Evolutionary conservation across 2,888 invertebrate genomes (phyloP).

Genomic region (Eristalinus aeneus): DNA sequence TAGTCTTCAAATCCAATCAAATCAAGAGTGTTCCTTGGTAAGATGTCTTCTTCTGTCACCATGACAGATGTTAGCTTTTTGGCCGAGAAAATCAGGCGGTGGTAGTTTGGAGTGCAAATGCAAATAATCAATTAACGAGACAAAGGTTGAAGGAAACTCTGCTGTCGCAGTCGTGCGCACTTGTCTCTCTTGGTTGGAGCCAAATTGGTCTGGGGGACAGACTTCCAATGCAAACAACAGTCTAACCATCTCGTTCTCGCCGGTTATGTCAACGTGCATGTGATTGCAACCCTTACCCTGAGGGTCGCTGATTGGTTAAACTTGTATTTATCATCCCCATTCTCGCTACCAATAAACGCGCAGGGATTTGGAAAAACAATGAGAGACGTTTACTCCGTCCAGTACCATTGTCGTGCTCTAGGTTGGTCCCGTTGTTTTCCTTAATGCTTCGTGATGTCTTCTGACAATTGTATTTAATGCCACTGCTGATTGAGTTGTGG

Average conservation of each 20-base stretch:
- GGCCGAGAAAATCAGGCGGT: background rate
- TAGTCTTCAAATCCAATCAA: background rate
- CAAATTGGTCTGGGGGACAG: background rate
- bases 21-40: constrained; percentile 23
- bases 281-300: background rate
- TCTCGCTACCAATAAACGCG: background rate
- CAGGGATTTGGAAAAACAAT: background rate
- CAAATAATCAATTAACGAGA: constrained; percentile 48
- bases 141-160: background rate
- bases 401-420: background rate
- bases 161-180: constrained; percentile 36
- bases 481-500: background rate
- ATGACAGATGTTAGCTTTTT: background rate
- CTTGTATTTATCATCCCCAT: background rate
- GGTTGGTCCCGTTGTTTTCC: background rate
- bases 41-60: background rate
- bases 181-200: background rate
- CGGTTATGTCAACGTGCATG: background rate
- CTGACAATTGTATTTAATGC: background rate
- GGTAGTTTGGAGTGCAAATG: background rate
- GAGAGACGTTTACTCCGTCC: background rate
- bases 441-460: background rate
- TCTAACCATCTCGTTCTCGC: background rate
- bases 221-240: background rate
- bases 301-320: background rate